Percentiles rank a stretch among this genome's conserved stretches.
Conservation (phyloP, 2,113 vertebrate genomes). For the Myotis davidii region DNA sequence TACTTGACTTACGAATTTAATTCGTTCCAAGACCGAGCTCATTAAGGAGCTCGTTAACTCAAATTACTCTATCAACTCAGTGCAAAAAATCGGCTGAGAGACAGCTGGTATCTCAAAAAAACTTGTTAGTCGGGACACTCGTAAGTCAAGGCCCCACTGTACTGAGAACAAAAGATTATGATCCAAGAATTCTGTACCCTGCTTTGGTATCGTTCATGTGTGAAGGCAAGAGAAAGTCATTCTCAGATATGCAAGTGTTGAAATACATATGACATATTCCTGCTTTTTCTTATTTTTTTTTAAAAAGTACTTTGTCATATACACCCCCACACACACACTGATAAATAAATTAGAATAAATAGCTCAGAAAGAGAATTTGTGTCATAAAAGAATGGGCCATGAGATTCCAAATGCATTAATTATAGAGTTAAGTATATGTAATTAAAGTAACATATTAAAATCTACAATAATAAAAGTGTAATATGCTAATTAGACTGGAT, state of each 20-base stretch:
- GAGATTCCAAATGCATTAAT: neutral
- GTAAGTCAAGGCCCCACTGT: no score
- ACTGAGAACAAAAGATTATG: neutral
- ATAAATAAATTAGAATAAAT: conserved; percentile 47
- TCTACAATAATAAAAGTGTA: no score
- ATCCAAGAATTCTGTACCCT: neutral
- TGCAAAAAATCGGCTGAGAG: no score
- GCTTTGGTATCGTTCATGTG: neutral
- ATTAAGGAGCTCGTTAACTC: no score
- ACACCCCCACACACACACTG: neutral
- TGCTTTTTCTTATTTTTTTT: neutral
- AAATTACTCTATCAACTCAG: no score
- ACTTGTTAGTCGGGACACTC: no score
- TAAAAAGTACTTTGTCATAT: neutral
- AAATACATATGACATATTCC: neutral
- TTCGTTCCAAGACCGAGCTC: no score
- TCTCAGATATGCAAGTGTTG: neutral
- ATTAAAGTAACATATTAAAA: neutral
- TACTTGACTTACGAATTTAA: no score
- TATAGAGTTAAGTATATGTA: conserved; percentile 40
- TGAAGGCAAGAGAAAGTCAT: neutral
- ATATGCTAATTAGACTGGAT: no score
- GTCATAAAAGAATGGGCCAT: neutral
- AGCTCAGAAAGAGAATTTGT: conserved; percentile 36
- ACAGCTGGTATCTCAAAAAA: no score